phyloP scores from a whole-genome alignment of 2,113 vertebrate genomes.

The Talpa occidentalis region DNA sequence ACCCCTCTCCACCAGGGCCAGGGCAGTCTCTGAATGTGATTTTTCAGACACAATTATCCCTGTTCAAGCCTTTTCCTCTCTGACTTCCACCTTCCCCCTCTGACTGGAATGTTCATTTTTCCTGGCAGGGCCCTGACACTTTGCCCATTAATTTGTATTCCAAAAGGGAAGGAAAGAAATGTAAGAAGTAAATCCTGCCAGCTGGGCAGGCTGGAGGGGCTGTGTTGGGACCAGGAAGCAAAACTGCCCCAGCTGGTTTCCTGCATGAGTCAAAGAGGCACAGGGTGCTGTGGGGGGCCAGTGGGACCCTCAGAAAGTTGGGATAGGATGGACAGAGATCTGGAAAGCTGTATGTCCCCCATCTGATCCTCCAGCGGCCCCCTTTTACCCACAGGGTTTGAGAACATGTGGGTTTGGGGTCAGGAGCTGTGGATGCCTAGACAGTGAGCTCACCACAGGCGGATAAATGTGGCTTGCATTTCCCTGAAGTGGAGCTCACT shows the following conservation, averaged over 20 bases:
- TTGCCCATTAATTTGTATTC: background rate
- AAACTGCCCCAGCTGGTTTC: background rate
- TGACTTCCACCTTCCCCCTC: background rate
- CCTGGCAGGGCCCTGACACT: background rate
- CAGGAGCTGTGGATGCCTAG: conserved; percentile 63
- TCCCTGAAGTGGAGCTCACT: background rate
- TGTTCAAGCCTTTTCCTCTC: background rate
- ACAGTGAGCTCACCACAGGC: conserved; percentile 69
- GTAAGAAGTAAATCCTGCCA: background rate
- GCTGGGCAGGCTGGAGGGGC: background rate
- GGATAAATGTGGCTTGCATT: conserved; percentile 20
- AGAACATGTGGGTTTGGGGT: conserved; percentile 51
- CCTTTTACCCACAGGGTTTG: background rate
- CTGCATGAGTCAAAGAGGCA: background rate
- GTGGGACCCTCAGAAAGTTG: background rate
- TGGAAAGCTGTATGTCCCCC: background rate
- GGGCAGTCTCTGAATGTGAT: background rate
- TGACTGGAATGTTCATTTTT: background rate
- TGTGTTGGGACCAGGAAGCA: background rate
- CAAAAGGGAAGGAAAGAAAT: conserved; percentile 4
- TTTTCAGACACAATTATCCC: background rate
- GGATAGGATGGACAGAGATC: background rate
- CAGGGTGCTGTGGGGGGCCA: background rate
- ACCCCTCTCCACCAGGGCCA: background rate
- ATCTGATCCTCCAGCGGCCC: background rate